These are phyloP conservation scores for Mechanitis messenoides DNA, from an alignment of 2,888 invertebrate genomes.

Conservation along the genomic window DNA sequence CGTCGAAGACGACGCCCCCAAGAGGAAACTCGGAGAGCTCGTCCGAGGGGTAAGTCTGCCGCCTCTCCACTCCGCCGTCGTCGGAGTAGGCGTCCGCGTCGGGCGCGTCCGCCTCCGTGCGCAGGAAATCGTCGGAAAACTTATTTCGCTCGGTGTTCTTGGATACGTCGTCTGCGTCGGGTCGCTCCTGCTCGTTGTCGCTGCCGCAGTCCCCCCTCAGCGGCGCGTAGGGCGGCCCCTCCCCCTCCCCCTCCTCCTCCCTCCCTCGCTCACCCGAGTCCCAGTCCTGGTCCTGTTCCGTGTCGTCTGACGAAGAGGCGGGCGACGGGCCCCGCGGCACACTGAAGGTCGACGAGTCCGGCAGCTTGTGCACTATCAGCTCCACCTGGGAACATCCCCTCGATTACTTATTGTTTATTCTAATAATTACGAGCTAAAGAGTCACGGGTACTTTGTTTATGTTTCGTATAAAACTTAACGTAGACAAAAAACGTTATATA, in stretches of 20 bases:
- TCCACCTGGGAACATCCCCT: constrained; percentile 70
- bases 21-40: too few species aligned
- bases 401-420: neutral
- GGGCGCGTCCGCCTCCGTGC: neutral
- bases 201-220: neutral
- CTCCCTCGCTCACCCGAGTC: constrained; percentile 81
- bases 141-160: neutral
- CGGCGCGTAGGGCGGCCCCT: constrained; percentile 26
- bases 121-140: neutral
- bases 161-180: neutral
- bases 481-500: too few species aligned
- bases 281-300: constrained; percentile 78
- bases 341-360: constrained; percentile 59
- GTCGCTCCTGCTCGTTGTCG: neutral
- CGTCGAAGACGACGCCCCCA: neutral
- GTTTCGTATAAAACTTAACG: too few species aligned
- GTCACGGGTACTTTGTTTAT: too few species aligned
- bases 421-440: neutral
- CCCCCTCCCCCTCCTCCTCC: too few species aligned
- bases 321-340: constrained; percentile 38
- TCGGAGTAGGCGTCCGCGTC: neutral
- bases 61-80: neutral
- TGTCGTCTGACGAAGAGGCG: constrained; percentile 55
- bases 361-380: constrained; percentile 78
- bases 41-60: neutral